Percentiles rank a stretch among this genome's conserved stretches.
Conservation (phyloP, 2,797 vertebrate species). For the Danio tinwini region DNA sequence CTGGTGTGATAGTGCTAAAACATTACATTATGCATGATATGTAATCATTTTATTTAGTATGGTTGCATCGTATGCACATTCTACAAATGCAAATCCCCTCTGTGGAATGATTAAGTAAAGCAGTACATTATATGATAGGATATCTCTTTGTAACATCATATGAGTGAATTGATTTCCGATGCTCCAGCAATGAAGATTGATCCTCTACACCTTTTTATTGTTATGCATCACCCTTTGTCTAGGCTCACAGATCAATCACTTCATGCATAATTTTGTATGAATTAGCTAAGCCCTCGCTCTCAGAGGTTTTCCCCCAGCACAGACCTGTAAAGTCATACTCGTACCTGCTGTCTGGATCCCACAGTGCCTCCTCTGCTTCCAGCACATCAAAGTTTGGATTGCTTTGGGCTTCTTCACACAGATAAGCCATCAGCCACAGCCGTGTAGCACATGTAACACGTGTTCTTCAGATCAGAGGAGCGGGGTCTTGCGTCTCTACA, state of each 20-base stretch:
- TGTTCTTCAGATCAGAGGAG: slow-evolving; percentile 63
- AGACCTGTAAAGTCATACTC: slow-evolving; percentile 34
- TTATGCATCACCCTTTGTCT: slow-evolving; percentile 21
- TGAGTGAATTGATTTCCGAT: slow-evolving; percentile 20
- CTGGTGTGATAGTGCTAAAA: background rate
- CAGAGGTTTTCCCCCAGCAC: slow-evolving; percentile 16
- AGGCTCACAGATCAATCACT: slow-evolving; percentile 22
- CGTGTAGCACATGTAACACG: slow-evolving; percentile 53
- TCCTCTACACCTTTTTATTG: slow-evolving; percentile 26
- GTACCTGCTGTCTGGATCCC: slow-evolving; percentile 20
- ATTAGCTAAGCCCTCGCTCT: slow-evolving; percentile 34
- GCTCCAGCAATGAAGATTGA: slow-evolving; percentile 10
- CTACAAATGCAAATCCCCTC: background rate
- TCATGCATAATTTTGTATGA: slow-evolving; percentile 26
- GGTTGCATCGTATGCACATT: background rate
- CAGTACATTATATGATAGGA: slow-evolving; percentile 11
- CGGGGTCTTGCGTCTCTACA: slow-evolving; percentile 50
- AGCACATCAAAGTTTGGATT: slow-evolving; percentile 53
- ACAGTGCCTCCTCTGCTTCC: slow-evolving; percentile 12
- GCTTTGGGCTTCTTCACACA: slow-evolving; percentile 47
- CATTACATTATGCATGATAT: background rate
- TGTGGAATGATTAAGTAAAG: background rate
- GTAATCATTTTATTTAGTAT: background rate
- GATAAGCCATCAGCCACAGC: slow-evolving; percentile 58
- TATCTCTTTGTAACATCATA: slow-evolving; percentile 12